phyloP scores from a whole-genome alignment of 2,888 invertebrate genomes.

The Trichopoda pennipes region DNA sequence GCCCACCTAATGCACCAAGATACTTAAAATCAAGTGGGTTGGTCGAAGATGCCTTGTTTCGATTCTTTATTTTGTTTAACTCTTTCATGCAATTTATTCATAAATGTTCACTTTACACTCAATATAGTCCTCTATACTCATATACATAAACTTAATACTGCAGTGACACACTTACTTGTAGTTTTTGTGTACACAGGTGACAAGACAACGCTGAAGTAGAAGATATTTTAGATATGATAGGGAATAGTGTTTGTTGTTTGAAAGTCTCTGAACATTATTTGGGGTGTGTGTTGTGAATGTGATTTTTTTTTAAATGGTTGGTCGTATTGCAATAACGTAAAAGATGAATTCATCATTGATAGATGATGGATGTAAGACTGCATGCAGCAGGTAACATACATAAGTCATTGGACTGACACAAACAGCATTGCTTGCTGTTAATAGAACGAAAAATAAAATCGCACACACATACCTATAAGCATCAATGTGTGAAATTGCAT shows the following conservation, averaged over 20 bases:
- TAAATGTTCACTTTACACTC: slow-evolving; percentile 74
- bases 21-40: slow-evolving; percentile 49
- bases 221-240: slow-evolving; percentile 32
- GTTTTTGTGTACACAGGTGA: slow-evolving; percentile 48
- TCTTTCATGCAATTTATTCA: slow-evolving; percentile 78
- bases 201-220: slow-evolving; percentile 34
- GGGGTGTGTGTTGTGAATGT: slow-evolving; percentile 18
- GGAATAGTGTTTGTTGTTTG: slow-evolving; percentile 5
- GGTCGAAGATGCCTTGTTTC: slow-evolving; percentile 37
- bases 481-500: background rate
- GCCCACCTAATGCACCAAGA: slow-evolving; percentile 57
- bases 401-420: slow-evolving; percentile 74
- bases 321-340: slow-evolving; percentile 71
- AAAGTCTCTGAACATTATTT: background rate
- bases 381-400: slow-evolving; percentile 76
- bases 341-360: slow-evolving; percentile 78
- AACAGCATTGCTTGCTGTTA: slow-evolving; percentile 58
- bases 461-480: slow-evolving; percentile 32
- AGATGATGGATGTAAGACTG: slow-evolving; percentile 75
- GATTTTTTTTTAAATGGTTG: slow-evolving; percentile 45
- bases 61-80: slow-evolving; percentile 38
- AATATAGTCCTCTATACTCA: slow-evolving; percentile 35
- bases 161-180: slow-evolving; percentile 36
- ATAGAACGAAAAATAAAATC: slow-evolving; percentile 56
- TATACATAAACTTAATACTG: background rate